Base-by-base conservation (phyloP, 2,113 vertebrate species). In the Oryzias celebensis region DNA sequence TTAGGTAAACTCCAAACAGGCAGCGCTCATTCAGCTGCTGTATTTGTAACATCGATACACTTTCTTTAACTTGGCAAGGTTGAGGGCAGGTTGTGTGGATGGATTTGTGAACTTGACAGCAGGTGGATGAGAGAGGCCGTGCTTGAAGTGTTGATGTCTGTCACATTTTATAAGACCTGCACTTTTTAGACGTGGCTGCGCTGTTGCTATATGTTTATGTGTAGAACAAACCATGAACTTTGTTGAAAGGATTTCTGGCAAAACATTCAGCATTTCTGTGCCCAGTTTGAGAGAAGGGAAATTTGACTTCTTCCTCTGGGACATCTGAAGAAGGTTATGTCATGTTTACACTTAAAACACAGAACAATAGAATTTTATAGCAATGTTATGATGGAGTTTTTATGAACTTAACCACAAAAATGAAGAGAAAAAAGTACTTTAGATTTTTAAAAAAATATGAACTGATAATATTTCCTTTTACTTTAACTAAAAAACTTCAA, bases 1-100 rank as follows among this genome's bases (percentile, higher is more conserved):
- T 91, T 87, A 92, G 90, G 85, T 90, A 91, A 91, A 91, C 87
- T 82, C 45, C 64, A 83, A 88, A 87, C 80, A 85, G 68, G 80
- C 81, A 48, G 71, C 4, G 65, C 77, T 88, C 87, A 79, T 75
- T 82, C 73, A 31, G 81, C 83, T 81, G 71, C 84, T 90, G 83
- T 80, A 77, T 87, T 81, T 82, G 79, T 78, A 89, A 83, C 81
- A 56, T 72, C 46, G 78, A 88, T 89, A 86, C 24, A 75, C 85
- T 74, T 12, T 78, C 67, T 83, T 51, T 81, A 69, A 77, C 74
- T 79, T 88, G 85, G 86, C 87, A 85, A 3, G 66, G 65, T 43
- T 5, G 48, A 61, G 18, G n/a, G 75, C 68, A 70, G 75, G 65
- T 58, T 48, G 70, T 43, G 72, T 45, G 62, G 62, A 71, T 73